Percentiles rank a stretch among this genome's conserved stretches.
These are phyloP conservation scores for Cariama cristata DNA, from an alignment of 2,113 vertebrate genomes.

Conservation along the genomic window DNA sequence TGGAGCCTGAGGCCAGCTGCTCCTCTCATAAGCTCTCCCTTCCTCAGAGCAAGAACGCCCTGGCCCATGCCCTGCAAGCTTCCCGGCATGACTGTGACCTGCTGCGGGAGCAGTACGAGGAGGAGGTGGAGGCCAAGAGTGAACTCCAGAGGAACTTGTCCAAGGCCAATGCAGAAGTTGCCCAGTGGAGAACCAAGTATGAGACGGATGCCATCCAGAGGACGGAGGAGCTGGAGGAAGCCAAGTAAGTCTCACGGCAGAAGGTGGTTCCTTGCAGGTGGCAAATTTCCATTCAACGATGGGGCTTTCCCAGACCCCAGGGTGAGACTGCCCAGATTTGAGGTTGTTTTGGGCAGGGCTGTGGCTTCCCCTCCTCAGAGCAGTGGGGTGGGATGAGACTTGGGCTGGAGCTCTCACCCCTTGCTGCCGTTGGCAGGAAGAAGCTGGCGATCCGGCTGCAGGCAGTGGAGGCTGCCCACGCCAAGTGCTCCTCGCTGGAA, in stretches of 20 bases:
- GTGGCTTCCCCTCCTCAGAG: not conserved
- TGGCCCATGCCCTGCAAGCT: conserved; percentile 90
- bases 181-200: conserved; percentile 94
- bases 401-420: not conserved
- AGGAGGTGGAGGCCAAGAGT: conserved; percentile 88
- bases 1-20: not conserved
- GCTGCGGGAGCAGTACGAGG: conserved; percentile 92
- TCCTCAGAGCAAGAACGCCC: conserved; percentile 84
- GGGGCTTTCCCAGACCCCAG: not conserved
- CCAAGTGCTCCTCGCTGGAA: conserved; percentile 91
- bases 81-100: conserved; percentile 90
- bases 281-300: not conserved
- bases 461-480: conserved; percentile 83
- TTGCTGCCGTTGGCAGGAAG: conserved; percentile 73
- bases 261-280: not conserved
- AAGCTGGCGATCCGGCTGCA: conserved; percentile 90
- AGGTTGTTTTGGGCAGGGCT: not conserved
- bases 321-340: fast-evolving
- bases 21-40: not conserved
- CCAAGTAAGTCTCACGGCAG: conserved; percentile 83
- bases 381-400: fast-evolving
- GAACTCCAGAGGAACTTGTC: conserved; percentile 90
- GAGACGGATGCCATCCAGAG: conserved; percentile 94
- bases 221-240: conserved; percentile 93
- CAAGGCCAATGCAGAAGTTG: conserved; percentile 90